Evolutionary conservation across 2,888 invertebrate species (phyloP).

Genomic region (Elysia crispata): DNA sequence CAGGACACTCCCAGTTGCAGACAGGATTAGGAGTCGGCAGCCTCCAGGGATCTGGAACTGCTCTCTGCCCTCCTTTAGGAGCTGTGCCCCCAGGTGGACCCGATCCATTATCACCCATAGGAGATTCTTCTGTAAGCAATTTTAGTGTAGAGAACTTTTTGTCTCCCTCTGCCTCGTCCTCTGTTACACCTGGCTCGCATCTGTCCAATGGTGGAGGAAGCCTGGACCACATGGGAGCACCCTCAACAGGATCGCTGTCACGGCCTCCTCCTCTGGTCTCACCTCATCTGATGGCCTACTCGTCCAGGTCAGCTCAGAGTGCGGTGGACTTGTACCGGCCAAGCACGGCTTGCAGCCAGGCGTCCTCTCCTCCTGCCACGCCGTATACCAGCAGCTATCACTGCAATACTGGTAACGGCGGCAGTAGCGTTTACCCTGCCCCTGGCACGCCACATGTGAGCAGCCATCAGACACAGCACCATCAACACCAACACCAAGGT

Average conservation of each 20-base stretch:
- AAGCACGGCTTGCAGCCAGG: constrained; percentile 57
- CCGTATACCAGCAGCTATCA: constrained; percentile 53
- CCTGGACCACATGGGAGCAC: constrained; percentile 49
- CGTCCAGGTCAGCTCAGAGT: constrained; percentile 53
- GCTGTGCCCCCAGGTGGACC: constrained; percentile 66
- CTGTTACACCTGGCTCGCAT: constrained; percentile 38
- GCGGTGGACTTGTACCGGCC: constrained; percentile 64
- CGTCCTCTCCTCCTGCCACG: constrained; percentile 56
- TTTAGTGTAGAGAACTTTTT: constrained; percentile 75
- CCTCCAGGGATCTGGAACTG: neutral
- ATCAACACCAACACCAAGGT: constrained; percentile 59
- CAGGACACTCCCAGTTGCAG: constrained; percentile 39
- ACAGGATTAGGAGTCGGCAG: constrained; percentile 28
- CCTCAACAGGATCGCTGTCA: constrained; percentile 51
- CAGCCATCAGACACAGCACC: constrained; percentile 30
- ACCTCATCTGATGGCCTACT: constrained; percentile 66
- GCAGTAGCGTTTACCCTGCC: constrained; percentile 57
- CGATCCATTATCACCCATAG: constrained; percentile 60
- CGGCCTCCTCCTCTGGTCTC: constrained; percentile 65
- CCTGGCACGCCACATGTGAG: constrained; percentile 49
- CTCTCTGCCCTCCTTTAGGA: constrained; percentile 55
- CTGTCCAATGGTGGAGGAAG: constrained; percentile 30
- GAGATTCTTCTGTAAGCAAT: constrained; percentile 58
- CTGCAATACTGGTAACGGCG: constrained; percentile 33
- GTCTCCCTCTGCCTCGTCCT: constrained; percentile 56